These are phyloP conservation scores for Smittia aterrima DNA, from an alignment of 2,888 invertebrate species.

Conservation along the genomic window DNA sequence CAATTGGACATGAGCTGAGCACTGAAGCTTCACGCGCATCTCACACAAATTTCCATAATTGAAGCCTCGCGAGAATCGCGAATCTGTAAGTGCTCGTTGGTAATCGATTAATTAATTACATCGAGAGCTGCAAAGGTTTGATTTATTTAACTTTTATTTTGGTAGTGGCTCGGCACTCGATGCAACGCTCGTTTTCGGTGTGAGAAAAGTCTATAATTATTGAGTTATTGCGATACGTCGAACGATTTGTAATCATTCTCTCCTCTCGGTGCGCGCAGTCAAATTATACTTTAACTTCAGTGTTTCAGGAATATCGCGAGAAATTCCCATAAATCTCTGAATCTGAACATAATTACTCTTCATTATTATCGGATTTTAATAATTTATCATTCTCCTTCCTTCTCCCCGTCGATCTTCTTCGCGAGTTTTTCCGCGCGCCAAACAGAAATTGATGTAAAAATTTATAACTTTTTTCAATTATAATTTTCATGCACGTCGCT, in stretches of 20 bases:
- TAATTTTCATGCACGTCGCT: conserved; percentile 27
- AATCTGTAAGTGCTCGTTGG: conserved; percentile 14
- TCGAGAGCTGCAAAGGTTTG: neutral
- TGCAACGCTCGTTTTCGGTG: neutral
- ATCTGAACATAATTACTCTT: conserved; percentile 27
- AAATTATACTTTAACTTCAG: conserved; percentile 14
- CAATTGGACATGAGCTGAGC: neutral
- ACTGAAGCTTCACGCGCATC: neutral
- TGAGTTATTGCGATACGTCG: conserved; percentile 18
- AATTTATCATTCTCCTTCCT: conserved; percentile 29
- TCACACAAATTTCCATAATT: conserved; percentile 24
- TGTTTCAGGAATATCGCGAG: neutral
- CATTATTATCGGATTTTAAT: conserved; percentile 33
- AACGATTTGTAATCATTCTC: neutral
- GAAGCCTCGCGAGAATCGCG: neutral
- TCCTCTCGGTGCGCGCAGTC: conserved; percentile 18
- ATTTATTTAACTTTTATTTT: neutral
- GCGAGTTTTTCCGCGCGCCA: too few relatives aligned
- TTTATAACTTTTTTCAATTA: conserved; percentile 33
- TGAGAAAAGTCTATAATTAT: conserved; percentile 29
- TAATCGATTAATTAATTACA: conserved; percentile 35
- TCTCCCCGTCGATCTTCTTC: neutral
- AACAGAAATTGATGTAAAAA: neutral
- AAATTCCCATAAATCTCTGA: conserved; percentile 36
- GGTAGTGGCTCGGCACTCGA: neutral